Evolutionary conservation across 2,113 vertebrate species (phyloP), one percentile per base, ranked within the genome.

Genomic region (Burhinus oedicnemus): DNA sequence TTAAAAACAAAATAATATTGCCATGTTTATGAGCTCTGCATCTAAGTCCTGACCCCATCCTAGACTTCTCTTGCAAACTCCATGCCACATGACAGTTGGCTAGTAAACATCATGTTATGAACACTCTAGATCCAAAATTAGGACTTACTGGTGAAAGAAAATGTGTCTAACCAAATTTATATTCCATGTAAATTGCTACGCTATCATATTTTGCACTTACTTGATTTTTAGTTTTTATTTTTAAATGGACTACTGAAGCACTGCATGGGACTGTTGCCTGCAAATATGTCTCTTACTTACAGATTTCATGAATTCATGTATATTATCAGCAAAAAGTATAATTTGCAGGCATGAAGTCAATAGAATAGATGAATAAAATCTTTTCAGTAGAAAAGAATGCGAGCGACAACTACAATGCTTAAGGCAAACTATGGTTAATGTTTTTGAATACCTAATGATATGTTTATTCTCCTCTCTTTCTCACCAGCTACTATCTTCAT

Each of bases 401-500:
- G 23, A 79, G 62, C 30, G 29, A 66, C 22, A 85, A 60, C 45
- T 82, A 82, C 45, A 91, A 26, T 16, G 21, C 55, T 71, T 55
- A 66, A 86, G 47, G n/a, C 29, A 95, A 96, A 78, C 15, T 15
- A 21, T 8, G 6, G 66, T 27, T 92, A 75, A 58, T 62, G 38
- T 36, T 94, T 94, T 26, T 90, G 54, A 94, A 94, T 58, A 82
- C 34, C 12, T 76, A 87, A 75, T 57, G 15, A 22, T 49, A 89
- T 25, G 20, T 78, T 89, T 81, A 60, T 84, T 83, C 27, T 70
- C 36, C 6, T 86, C 26, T 10, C n/a, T 38, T 44, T 83, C 57
- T 68, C 55, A 75, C 34, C 47, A 85, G 44, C 8, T 21, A 82
- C 9, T 45, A 74, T 76, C 65, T 89, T 74, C 29, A 57, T 17